Evolutionary conservation across 1,140 invertebrate genomes (phyloP).

Genomic region (Phthorimaea operculella): DNA sequence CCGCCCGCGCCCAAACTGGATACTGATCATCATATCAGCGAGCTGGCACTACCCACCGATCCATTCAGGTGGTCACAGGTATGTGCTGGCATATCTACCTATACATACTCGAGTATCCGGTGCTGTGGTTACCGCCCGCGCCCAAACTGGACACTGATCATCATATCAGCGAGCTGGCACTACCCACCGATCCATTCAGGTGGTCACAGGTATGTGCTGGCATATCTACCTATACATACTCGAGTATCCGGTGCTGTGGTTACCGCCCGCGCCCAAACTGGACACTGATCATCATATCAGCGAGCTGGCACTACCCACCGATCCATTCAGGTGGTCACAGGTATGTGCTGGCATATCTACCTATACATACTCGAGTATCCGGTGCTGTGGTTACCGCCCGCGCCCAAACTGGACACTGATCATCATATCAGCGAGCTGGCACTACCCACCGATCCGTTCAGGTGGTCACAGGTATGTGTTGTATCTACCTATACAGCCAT

Average conservation of each 20-base stretch:
- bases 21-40: constrained; percentile 23
- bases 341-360: too few relatives aligned
- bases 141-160: constrained; percentile 10
- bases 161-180: constrained; percentile 27
- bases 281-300: too few relatives aligned
- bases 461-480: constrained; percentile 35
- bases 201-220: constrained; percentile 39
- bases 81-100: too few relatives aligned
- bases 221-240: too few relatives aligned
- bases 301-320: too few relatives aligned
- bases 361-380: too few relatives aligned
- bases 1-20: constrained; percentile 7
- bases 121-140: constrained; percentile 10
- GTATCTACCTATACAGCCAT: too few relatives aligned
- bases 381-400: constrained; percentile 12
- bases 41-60: constrained; percentile 31
- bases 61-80: constrained; percentile 35
- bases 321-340: too few relatives aligned
- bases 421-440: constrained; percentile 28
- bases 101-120: constrained; percentile 19
- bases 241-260: too few relatives aligned
- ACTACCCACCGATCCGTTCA: constrained; percentile 29
- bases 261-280: too few relatives aligned
- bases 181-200: constrained; percentile 28
- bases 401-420: constrained; percentile 8